Conservation (phyloP, 2,797 vertebrate species). For the Tadarida brasiliensis region DNA sequence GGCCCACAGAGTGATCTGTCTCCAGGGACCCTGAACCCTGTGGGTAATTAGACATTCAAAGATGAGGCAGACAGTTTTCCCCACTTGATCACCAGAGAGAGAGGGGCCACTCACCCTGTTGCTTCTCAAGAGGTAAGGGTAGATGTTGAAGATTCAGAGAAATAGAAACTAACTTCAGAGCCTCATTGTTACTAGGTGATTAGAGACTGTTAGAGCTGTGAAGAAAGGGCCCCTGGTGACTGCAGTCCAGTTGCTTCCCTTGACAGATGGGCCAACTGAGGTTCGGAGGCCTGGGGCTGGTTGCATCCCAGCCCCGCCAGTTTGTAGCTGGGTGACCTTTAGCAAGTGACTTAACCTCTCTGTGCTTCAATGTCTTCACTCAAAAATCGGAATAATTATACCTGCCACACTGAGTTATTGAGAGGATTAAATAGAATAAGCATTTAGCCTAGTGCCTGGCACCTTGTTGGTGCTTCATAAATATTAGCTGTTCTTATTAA, state of each 20-base stretch:
- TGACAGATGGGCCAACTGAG: neutral
- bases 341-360: constrained; percentile 18
- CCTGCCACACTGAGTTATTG: neutral
- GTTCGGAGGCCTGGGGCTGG: neutral
- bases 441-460: neutral
- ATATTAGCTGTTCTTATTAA: neutral
- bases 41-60: constrained; percentile 69
- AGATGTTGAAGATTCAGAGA: constrained; percentile 60
- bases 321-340: neutral
- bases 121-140: constrained; percentile 60
- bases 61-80: constrained; percentile 44
- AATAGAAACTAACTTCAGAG: constrained; percentile 48
- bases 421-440: neutral
- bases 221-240: neutral
- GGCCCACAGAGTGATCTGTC: constrained; percentile 51
- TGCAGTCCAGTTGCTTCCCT: neutral
- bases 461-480: neutral
- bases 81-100: neutral
- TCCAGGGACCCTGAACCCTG: constrained; percentile 49
- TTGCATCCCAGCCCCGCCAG: neutral
- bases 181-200: constrained; percentile 21
- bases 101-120: neutral
- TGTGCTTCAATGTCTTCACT: neutral
- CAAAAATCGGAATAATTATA: neutral
- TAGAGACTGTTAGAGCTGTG: neutral